These are phyloP conservation scores for Trichopria drosophilae DNA, from an alignment of 2,888 invertebrate species.

Conservation along the genomic window DNA sequence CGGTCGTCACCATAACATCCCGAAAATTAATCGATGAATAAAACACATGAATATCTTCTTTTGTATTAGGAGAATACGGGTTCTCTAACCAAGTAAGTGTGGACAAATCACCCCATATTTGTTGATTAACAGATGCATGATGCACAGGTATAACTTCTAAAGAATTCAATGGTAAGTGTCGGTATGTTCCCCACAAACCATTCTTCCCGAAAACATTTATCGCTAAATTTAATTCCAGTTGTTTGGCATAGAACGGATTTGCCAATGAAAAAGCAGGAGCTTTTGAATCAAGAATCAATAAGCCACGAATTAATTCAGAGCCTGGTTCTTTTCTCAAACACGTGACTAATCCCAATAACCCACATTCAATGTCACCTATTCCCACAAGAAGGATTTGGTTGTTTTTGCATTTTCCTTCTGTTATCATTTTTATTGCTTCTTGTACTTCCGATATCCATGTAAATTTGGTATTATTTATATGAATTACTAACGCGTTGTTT, in stretches of 20 bases:
- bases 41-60: conserved; percentile 59
- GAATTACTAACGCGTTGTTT: conserved; percentile 40
- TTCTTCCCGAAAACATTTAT: conserved; percentile 10
- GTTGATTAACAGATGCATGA: conserved; percentile 45
- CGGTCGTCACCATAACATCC: conserved; percentile 92
- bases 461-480: conserved; percentile 37
- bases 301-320: conserved; percentile 60
- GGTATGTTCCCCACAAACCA: conserved; percentile 69
- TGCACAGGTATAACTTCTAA: conserved; percentile 59
- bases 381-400: conserved; percentile 69
- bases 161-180: conserved; percentile 71
- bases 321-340: conserved; percentile 79
- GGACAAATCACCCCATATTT: not conserved
- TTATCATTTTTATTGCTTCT: conserved; percentile 42
- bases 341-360: conserved; percentile 80
- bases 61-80: conserved; percentile 33
- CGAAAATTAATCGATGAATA: conserved; percentile 88
- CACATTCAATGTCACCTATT: conserved; percentile 70
- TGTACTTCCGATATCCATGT: conserved; percentile 48
- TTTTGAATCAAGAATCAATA: conserved; percentile 56
- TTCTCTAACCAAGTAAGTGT: conserved; percentile 10
- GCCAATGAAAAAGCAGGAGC: conserved; percentile 1
- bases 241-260: conserved; percentile 28
- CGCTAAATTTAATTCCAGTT: not conserved
- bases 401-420: conserved; percentile 59